Conservation (phyloP, 2,888 invertebrate species). For the Epiblema foenella region DNA sequence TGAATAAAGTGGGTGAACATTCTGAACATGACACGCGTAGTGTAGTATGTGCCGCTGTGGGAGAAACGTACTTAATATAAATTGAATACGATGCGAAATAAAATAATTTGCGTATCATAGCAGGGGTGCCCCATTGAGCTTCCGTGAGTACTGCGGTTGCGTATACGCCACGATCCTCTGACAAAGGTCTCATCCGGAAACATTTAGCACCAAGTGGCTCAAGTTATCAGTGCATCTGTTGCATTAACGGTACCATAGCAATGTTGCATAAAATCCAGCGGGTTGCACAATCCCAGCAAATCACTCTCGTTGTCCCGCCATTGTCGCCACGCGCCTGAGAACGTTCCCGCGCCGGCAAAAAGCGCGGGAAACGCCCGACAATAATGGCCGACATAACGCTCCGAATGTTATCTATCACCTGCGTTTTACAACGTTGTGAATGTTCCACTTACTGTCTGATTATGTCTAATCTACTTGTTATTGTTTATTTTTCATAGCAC, state of each 20-base stretch:
- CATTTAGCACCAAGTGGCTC: constrained; percentile 59
- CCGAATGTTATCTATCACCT: constrained; percentile 77
- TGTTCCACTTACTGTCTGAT: constrained; percentile 67
- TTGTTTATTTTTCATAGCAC: constrained; percentile 36
- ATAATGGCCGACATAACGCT: constrained; percentile 82
- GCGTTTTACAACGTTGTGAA: constrained; percentile 71
- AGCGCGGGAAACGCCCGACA: constrained; percentile 81
- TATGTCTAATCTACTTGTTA: constrained; percentile 38
- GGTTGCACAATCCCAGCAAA: constrained; percentile 78
- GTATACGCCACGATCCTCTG: background rate
- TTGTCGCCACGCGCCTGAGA: constrained; percentile 83
- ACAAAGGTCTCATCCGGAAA: constrained; percentile 51
- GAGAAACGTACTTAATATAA: background rate
- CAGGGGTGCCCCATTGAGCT: background rate
- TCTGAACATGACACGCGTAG: background rate
- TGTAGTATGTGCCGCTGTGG: background rate
- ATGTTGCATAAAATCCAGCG: constrained; percentile 71
- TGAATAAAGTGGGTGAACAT: background rate
- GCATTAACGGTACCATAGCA: constrained; percentile 74
- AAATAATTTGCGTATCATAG: background rate
- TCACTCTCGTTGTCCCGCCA: constrained; percentile 80
- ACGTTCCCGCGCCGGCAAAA: constrained; percentile 83
- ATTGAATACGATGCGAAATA: background rate
- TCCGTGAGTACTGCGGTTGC: constrained; percentile 8
- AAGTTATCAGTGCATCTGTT: constrained; percentile 70